Conservation (phyloP, 2,888 invertebrate genomes). For the Lepidocyrtinus sp. region DNA sequence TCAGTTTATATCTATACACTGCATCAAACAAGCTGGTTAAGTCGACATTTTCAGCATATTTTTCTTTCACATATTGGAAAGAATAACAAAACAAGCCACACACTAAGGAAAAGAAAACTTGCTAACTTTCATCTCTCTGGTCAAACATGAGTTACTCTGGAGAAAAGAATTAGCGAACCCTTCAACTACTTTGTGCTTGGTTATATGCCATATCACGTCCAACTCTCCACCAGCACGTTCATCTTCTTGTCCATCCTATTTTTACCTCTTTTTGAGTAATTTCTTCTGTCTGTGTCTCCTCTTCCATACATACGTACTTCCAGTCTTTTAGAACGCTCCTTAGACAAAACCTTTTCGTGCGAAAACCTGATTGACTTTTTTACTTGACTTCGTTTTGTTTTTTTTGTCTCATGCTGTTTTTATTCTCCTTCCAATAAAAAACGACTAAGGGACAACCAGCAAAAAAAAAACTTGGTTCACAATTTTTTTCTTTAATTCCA, state of each 20-base stretch:
- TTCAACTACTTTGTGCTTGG: conserved; percentile 10
- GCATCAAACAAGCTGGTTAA: too few species aligned
- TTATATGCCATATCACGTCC: conserved; percentile 13
- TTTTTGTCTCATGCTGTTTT: conserved; percentile 40
- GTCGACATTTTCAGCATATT: neutral
- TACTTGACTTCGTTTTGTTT: conserved; percentile 46
- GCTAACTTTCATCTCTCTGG: neutral
- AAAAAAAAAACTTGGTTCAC: conserved; percentile 48
- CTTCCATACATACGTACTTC: conserved; percentile 33
- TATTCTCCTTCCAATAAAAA: conserved; percentile 25
- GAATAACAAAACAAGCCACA: conserved; percentile 3
- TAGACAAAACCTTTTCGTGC: conserved; percentile 45
- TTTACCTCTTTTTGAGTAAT: conserved; percentile 53
- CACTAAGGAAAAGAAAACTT: conserved; percentile 9
- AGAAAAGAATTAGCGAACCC: conserved; percentile 11
- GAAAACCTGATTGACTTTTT: conserved; percentile 58
- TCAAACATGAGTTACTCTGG: neutral
- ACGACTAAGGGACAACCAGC: conserved; percentile 14
- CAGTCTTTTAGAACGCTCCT: neutral
- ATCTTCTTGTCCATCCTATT: conserved; percentile 31
- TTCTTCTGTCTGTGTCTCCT: conserved; percentile 54
- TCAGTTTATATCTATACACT: too few species aligned
- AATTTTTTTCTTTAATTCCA: conserved; percentile 26
- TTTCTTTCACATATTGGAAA: conserved; percentile 9
- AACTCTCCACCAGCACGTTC: conserved; percentile 18